Percentiles rank a stretch among this genome's conserved stretches.
Evolutionary conservation across 2,113 vertebrate species (phyloP).

Genomic region (Gnathonemus longibarbis): DNA sequence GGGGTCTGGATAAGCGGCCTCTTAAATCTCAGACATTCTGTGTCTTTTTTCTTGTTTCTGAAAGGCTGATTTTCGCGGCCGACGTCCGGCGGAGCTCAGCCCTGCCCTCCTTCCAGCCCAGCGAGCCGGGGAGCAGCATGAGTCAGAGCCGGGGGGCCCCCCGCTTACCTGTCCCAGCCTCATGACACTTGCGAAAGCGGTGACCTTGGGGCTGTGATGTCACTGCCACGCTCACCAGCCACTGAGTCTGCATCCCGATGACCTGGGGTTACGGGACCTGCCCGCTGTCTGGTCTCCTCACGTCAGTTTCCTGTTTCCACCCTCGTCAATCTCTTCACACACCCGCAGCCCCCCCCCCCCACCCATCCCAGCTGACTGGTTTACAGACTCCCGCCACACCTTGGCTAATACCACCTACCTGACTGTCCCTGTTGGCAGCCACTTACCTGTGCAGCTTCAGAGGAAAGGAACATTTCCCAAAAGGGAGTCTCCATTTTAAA

Average conservation of each 20-base stretch:
- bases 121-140: neutral
- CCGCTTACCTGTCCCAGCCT: neutral
- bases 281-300: neutral
- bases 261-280: neutral
- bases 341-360: neutral
- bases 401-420: neutral
- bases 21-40: neutral
- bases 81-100: neutral
- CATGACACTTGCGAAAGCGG: neutral
- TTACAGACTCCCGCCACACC: neutral
- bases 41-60: neutral
- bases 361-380: neutral
- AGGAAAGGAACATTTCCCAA: neutral
- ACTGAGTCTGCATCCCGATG: neutral
- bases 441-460: neutral
- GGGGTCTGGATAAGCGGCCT: neutral
- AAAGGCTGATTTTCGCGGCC: neutral
- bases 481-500: neutral
- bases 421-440: neutral
- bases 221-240: neutral
- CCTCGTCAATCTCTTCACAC: neutral
- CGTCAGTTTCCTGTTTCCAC: neutral
- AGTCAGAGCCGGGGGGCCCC: neutral
- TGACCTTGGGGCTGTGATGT: neutral
- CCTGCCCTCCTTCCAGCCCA: neutral